phyloP scores from a whole-genome alignment of 2,888 invertebrate genomes.

The Busseola fusca region DNA sequence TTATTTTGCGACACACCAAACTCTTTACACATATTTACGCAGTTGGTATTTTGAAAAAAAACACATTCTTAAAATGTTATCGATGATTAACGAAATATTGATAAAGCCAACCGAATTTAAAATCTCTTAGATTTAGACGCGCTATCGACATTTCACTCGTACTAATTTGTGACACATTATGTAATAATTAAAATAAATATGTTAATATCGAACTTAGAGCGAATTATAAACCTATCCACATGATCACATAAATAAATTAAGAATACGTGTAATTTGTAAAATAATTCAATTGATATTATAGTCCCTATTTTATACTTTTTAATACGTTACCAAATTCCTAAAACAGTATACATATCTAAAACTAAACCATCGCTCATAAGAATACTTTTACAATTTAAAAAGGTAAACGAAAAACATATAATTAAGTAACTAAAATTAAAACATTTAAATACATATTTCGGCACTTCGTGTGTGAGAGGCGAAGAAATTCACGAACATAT shows the following conservation, averaged over 20 bases:
- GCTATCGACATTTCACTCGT: constrained; percentile 20
- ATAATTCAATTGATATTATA: constrained; percentile 27
- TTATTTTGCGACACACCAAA: neutral
- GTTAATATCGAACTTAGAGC: constrained; percentile 29
- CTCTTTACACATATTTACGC: neutral
- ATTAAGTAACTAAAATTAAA: constrained; percentile 43
- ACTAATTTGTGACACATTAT: constrained; percentile 45
- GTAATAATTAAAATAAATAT: constrained; percentile 41
- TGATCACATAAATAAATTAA: constrained; percentile 28
- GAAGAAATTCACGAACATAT: constrained; percentile 28
- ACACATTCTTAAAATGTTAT: constrained; percentile 11
- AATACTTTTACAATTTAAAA: constrained; percentile 21
- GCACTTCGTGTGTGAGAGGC: constrained; percentile 35
- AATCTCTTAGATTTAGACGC: constrained; percentile 18
- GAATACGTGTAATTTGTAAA: constrained; percentile 26
- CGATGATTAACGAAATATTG: constrained; percentile 26
- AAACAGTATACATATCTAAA: constrained; percentile 14
- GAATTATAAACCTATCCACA: constrained; percentile 29
- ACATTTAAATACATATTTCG: constrained; percentile 43
- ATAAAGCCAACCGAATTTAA: constrained; percentile 26
- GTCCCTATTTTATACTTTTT: constrained; percentile 2
- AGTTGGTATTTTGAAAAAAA: constrained; percentile 30
- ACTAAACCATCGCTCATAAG: neutral
- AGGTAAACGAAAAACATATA: neutral
- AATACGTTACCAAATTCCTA: neutral